These are phyloP conservation scores for Gallirallus australis DNA, from an alignment of 2,797 vertebrate genomes.

Conservation along the genomic window DNA sequence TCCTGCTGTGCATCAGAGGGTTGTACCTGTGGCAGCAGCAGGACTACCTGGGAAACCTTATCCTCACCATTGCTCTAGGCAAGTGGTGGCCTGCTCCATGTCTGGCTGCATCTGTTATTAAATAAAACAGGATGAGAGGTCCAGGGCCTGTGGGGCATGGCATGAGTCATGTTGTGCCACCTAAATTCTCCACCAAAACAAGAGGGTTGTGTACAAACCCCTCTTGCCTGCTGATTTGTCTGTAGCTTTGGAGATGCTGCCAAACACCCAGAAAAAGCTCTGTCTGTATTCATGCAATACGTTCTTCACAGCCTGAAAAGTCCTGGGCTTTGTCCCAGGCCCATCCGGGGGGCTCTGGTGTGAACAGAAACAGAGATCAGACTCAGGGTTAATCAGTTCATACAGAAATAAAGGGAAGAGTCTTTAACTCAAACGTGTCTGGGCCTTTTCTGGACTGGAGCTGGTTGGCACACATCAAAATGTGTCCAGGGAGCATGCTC, in stretches of 20 bases:
- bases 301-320: neutral
- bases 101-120: neutral
- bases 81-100: neutral
- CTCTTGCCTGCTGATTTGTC: neutral
- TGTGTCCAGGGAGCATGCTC: neutral
- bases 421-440: neutral
- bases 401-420: neutral
- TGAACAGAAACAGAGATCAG: neutral
- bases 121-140: neutral
- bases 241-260: neutral
- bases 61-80: neutral
- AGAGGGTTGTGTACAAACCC: neutral
- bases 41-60: neutral
- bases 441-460: neutral
- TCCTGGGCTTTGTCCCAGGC: neutral
- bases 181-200: neutral
- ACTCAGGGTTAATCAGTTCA: neutral
- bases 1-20: fast-evolving
- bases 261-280: neutral
- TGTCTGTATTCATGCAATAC: neutral
- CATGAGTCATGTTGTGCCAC: neutral
- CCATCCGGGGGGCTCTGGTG: too few species aligned
- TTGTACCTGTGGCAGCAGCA: neutral
- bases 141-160: neutral
- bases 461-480: neutral